Evolutionary conservation across 2,888 invertebrate species (phyloP).

Genomic region (Lymantria monacha): DNA sequence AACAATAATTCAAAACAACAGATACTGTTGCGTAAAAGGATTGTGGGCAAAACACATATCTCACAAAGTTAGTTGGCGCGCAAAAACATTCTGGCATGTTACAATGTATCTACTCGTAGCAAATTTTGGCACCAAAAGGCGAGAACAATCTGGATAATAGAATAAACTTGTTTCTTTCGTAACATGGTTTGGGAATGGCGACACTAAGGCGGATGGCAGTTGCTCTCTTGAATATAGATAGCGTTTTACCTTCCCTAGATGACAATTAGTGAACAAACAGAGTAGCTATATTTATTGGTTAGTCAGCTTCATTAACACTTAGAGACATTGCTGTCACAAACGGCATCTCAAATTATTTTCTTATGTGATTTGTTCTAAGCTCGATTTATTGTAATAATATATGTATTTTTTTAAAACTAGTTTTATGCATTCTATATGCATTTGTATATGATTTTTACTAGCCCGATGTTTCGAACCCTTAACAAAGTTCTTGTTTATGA

Average conservation of each 20-base stretch:
- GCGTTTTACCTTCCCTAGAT: slow-evolving; percentile 30
- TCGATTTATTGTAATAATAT: no score
- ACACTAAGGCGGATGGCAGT: slow-evolving; percentile 39
- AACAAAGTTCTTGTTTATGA: no score
- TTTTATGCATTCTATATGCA: no score
- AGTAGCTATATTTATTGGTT: slow-evolving; percentile 18
- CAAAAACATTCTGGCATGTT: slow-evolving; percentile 61
- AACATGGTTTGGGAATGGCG: slow-evolving; percentile 39
- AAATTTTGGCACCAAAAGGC: slow-evolving; percentile 72
- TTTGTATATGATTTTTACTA: no score
- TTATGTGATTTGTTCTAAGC: neutral
- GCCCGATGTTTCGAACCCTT: no score
- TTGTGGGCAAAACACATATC: slow-evolving; percentile 69
- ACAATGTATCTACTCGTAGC: slow-evolving; percentile 38
- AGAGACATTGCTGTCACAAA: slow-evolving; percentile 11
- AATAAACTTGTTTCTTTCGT: slow-evolving; percentile 64
- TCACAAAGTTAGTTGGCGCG: slow-evolving; percentile 75
- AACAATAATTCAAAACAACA: slow-evolving; percentile 59
- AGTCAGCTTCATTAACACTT: slow-evolving; percentile 17
- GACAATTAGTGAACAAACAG: slow-evolving; percentile 29
- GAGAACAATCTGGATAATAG: slow-evolving; percentile 78
- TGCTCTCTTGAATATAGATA: slow-evolving; percentile 34
- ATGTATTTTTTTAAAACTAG: no score
- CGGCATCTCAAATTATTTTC: slow-evolving; percentile 6
- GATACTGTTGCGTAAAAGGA: slow-evolving; percentile 62